Evolutionary conservation across 2,797 vertebrate genomes (phyloP).

Genomic region (Danio albolineatus): DNA sequence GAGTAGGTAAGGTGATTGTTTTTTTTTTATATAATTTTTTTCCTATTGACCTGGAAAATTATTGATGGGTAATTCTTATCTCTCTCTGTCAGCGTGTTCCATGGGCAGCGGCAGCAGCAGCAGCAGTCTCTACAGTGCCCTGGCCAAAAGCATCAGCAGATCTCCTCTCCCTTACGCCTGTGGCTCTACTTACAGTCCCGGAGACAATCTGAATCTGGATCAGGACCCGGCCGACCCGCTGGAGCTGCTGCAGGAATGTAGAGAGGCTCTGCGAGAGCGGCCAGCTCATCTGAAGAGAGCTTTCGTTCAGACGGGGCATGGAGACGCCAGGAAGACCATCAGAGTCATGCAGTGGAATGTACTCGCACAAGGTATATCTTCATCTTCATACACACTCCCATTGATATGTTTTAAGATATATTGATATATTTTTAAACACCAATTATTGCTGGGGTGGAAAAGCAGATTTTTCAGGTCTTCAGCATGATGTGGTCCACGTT

Average conservation of each 20-base stretch:
- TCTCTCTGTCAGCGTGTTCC: conserved; percentile 78
- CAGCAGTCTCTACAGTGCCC: conserved; percentile 85
- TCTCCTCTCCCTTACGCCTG: conserved; percentile 68
- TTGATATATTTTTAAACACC: neutral
- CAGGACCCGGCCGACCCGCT: conserved; percentile 83
- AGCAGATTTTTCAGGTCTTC: neutral
- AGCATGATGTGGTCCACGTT: neutral
- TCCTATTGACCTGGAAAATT: no score
- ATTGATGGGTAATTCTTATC: no score
- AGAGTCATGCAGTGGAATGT: conserved; percentile 98
- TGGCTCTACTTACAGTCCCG: conserved; percentile 28
- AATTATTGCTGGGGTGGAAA: neutral
- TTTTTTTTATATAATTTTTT: no score
- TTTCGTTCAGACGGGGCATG: conserved; percentile 76
- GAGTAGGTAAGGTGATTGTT: no score
- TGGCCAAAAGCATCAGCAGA: conserved; percentile 85
- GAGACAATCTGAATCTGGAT: conserved; percentile 61
- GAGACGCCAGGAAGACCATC: conserved; percentile 48
- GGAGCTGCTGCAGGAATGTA: conserved; percentile 88
- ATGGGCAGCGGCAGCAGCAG: conserved; percentile 88
- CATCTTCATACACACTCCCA: no score
- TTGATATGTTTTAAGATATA: no score
- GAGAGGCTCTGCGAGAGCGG: conserved; percentile 83
- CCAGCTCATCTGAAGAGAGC: conserved; percentile 85
- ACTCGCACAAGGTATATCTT: conserved; percentile 90